These are phyloP conservation scores for Meloidogyne exigua DNA, from an alignment of 1,140 invertebrate species.

Conservation along the genomic window DNA sequence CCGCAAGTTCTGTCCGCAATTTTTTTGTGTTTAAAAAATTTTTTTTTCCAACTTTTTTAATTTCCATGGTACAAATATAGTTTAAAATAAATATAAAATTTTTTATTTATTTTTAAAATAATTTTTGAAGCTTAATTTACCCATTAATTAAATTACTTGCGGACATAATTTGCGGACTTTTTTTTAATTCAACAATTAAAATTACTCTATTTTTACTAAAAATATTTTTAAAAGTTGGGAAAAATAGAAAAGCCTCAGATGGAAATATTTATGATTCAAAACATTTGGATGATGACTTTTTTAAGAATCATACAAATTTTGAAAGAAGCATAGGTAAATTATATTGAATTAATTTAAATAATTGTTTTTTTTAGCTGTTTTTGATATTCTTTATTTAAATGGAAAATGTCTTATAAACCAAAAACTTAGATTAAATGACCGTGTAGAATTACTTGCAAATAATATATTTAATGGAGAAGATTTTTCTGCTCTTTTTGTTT, in stretches of 20 bases:
- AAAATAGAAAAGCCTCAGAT: constrained; percentile 43
- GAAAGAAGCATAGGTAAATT: constrained; percentile 19
- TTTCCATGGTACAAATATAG: too few species aligned
- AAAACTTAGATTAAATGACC: background rate
- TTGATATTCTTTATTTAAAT: constrained; percentile 40
- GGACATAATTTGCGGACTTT: background rate
- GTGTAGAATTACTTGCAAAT: background rate
- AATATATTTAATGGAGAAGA: constrained; percentile 23
- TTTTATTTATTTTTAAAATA: too few species aligned
- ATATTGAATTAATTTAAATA: background rate
- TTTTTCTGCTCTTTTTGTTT: constrained; percentile 29
- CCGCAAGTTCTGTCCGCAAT: background rate
- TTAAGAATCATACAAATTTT: constrained; percentile 22
- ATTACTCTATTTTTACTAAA: background rate
- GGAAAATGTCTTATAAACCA: constrained; percentile 17
- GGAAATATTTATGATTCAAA: constrained; percentile 46
- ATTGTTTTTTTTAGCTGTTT: constrained; percentile 22
- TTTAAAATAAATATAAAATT: too few species aligned
- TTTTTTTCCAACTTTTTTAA: background rate
- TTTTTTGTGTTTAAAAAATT: too few species aligned
- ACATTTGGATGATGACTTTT: constrained; percentile 43
- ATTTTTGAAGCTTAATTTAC: too few species aligned
- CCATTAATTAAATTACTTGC: too few species aligned
- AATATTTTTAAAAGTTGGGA: constrained; percentile 42
- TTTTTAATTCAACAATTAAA: background rate